Base-by-base conservation (phyloP, 2,113 vertebrate genomes). In the Colistium nudipinnis region DNA sequence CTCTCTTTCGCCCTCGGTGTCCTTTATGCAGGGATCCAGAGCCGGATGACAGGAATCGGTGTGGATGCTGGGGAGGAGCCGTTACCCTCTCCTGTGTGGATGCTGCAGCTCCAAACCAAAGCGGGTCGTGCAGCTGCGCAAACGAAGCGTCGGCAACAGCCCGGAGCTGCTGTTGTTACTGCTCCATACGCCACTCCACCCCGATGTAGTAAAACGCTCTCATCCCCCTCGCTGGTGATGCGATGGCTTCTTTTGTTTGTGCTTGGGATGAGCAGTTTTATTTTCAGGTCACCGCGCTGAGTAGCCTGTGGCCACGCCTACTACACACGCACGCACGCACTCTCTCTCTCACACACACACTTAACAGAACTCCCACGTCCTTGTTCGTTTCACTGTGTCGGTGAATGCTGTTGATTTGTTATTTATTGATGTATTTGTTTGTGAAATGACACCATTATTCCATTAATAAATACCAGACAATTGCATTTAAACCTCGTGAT, bases 71-170 rank as follows among this genome's bases (percentile, higher is more conserved):
- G 14, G 51, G 27, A 27, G 9, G 4, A 20, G 44, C 35, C 14
- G 45, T 20, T 16, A 1, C 30, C 10, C 22, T 25, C 22, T 24
- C 20, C 30, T 7, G 36, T 44, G 36, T 59, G 33, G 45, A 31
- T 65, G 39, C 76, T 54, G 81, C 81, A 48, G 49, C 45, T 59
- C 12, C 19, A 8, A 28, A 63, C 66, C 43, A 24, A 33, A 22
- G 60, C 10, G 10, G 27, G 6, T 6, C 47, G 45, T 43, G 82
- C 81, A 83, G 66, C 62, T 84, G 83, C 85, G 78, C 78, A 85
- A 47, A 79, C 10, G 35, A 49, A 20, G 13, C 48, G 3, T 86
- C 70, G 76, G 78, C 31, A 25, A 20, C 30, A 30, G 63, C 54
- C 57, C 3, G 17, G 0, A 56, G 76, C 77, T 55, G 4, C 62